phyloP scores from a whole-genome alignment of 2,113 vertebrate species.

The Tapirus terrestris region DNA sequence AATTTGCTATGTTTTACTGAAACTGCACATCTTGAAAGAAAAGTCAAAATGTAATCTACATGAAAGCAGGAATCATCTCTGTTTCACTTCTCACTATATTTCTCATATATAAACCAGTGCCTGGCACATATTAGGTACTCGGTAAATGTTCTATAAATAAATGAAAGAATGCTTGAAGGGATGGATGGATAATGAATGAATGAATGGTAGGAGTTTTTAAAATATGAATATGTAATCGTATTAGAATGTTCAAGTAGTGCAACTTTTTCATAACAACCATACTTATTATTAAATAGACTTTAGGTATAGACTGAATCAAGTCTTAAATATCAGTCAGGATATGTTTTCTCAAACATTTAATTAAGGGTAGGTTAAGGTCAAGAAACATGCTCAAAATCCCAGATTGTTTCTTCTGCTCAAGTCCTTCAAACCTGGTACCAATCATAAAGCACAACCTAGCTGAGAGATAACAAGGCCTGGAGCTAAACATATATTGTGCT shows the following conservation, averaged over 20 bases:
- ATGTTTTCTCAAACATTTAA: conserved; percentile 40
- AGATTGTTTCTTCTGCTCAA: background rate
- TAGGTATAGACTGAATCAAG: background rate
- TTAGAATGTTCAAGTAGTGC: background rate
- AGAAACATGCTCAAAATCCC: background rate
- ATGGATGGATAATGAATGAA: background rate
- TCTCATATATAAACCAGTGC: background rate
- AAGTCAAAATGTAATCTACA: background rate
- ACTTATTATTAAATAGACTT: background rate
- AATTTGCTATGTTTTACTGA: conserved; percentile 18
- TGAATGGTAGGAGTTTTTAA: background rate
- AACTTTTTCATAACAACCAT: background rate
- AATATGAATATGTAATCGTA: background rate
- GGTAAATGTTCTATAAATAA: conserved; percentile 16
- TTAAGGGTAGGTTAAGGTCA: background rate
- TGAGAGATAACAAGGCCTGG: background rate
- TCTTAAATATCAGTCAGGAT: background rate
- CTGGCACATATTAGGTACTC: background rate
- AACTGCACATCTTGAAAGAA: background rate
- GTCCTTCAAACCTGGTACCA: background rate
- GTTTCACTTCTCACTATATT: background rate
- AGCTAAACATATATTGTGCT: background rate
- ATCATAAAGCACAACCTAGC: background rate
- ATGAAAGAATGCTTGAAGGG: background rate
- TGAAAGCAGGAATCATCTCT: conserved; percentile 36